phyloP scores from a whole-genome alignment of 2,113 vertebrate species.

The Xenopus tropicalis region DNA sequence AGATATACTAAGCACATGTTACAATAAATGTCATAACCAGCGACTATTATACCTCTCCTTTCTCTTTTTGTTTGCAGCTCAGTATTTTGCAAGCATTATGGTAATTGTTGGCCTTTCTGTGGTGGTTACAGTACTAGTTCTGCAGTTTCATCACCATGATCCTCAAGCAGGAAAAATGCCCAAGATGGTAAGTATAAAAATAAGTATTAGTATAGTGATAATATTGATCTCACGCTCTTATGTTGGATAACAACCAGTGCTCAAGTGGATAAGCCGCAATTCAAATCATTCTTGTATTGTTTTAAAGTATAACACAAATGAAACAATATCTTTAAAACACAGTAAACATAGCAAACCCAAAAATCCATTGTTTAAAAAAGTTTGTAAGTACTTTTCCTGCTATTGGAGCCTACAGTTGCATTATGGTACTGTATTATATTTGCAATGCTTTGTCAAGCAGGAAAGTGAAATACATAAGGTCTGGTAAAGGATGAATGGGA shows the following conservation, averaged over 20 bases:
- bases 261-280: too few species aligned
- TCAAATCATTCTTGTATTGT: too few species aligned
- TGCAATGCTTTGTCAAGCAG: constrained; percentile 12
- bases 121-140: constrained; percentile 84
- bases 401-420: too few species aligned
- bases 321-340: too few species aligned
- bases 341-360: too few species aligned
- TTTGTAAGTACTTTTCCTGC: too few species aligned
- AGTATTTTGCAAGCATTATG: constrained; percentile 90
- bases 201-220: constrained; percentile 46
- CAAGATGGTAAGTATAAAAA: constrained; percentile 79
- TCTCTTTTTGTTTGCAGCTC: constrained; percentile 61
- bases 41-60: background rate
- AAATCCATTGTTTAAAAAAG: too few species aligned
- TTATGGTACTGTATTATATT: constrained; percentile 2
- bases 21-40: too few species aligned
- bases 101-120: constrained; percentile 86
- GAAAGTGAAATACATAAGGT: constrained; percentile 1
- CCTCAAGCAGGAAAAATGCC: constrained; percentile 87
- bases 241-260: background rate
- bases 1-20: too few species aligned
- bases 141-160: constrained; percentile 87
- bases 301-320: too few species aligned
- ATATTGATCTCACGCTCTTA: background rate
- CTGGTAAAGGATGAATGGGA: constrained; percentile 3